These are phyloP conservation scores for Cavia porcellus DNA, from an alignment of 2,113 vertebrate genomes.

Conservation along the genomic window DNA sequence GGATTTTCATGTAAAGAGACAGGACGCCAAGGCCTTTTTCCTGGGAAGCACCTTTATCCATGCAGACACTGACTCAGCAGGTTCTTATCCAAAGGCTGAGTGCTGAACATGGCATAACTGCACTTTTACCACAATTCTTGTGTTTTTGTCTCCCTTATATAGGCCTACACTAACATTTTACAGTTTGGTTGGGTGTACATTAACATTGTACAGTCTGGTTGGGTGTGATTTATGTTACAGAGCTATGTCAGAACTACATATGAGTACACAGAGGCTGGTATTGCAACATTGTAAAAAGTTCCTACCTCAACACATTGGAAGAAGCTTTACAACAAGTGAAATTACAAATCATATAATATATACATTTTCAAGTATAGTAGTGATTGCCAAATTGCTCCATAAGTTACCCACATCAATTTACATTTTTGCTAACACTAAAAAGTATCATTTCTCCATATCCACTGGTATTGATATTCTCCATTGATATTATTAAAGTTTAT, in stretches of 20 bases:
- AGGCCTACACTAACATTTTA: neutral
- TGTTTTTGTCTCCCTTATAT: neutral
- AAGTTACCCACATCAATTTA: slow-evolving; percentile 29
- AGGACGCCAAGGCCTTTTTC: neutral
- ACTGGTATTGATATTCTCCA: neutral
- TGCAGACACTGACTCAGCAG: neutral
- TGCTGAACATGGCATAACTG: neutral
- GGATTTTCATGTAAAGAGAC: neutral
- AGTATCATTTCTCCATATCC: neutral
- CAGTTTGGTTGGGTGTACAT: neutral
- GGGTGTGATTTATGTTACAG: neutral
- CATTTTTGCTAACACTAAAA: neutral
- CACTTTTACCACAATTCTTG: neutral
- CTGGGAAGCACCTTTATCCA: neutral
- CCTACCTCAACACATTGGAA: neutral
- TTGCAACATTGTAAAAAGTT: neutral
- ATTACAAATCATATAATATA: neutral
- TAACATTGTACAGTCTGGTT: neutral
- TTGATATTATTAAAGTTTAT: neutral
- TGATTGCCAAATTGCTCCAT: neutral
- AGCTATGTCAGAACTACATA: neutral
- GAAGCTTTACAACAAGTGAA: neutral
- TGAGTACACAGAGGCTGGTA: neutral
- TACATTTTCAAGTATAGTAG: slow-evolving; percentile 11
- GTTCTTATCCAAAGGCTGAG: neutral